Evolutionary conservation across 92 coral and sea anemone species (phyloP).

Genomic region (Porites divaricata): DNA sequence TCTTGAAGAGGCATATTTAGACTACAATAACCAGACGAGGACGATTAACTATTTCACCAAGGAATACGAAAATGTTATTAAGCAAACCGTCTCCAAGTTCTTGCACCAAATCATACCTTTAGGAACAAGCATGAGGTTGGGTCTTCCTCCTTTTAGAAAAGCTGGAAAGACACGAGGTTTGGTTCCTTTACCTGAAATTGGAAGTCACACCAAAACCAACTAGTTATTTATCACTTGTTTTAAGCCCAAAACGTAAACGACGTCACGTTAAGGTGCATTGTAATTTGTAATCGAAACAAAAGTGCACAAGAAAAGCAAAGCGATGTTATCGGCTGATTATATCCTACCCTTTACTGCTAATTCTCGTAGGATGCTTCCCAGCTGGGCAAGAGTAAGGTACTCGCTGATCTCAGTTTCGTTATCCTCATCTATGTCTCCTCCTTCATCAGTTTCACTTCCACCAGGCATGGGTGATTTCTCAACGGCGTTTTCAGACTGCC

Average conservation of each 20-base stretch:
- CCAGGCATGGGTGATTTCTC: not conserved
- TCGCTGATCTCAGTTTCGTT: slow-evolving; percentile 22
- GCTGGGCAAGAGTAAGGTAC: slow-evolving; percentile 67
- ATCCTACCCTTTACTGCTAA: slow-evolving; percentile 46
- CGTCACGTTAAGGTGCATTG: too few species aligned
- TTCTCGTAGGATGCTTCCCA: slow-evolving; percentile 61
- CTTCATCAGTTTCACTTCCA: not conserved
- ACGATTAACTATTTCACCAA: not conserved
- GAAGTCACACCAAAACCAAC: not conserved
- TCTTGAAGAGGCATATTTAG: not conserved
- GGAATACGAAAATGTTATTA: not conserved
- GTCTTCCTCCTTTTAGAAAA: slow-evolving; percentile 61
- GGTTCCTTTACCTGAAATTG: slow-evolving; percentile 30
- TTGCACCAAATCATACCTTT: slow-evolving; percentile 28
- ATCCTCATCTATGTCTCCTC: not conserved
- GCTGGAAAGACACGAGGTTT: slow-evolving; percentile 56
- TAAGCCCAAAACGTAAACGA: not conserved
- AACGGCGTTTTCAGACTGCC: not conserved
- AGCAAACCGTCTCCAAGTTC: not conserved
- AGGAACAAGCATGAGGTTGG: slow-evolving; percentile 74
- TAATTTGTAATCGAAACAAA: not conserved
- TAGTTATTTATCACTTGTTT: not conserved
- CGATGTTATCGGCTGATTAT: not conserved
- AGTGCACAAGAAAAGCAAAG: too few species aligned
- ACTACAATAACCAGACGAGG: not conserved